Percentiles rank a stretch among this genome's conserved stretches.
These are phyloP conservation scores for Laterallus jamaicensis DNA, from an alignment of 2,113 vertebrate species.

Conservation along the genomic window DNA sequence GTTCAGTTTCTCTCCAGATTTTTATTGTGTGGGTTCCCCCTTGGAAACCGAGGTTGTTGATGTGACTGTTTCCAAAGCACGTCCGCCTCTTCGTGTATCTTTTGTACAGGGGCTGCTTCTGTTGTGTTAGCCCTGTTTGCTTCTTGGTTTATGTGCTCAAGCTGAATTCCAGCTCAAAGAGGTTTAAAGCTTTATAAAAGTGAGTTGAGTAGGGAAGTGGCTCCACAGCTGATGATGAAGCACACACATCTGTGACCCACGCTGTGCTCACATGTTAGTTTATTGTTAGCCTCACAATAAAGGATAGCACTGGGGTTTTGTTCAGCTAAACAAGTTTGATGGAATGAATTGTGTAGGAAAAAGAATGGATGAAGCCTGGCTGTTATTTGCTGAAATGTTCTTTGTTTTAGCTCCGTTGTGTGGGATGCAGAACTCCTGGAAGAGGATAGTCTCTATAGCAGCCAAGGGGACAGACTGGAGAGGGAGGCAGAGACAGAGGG, in stretches of 20 bases:
- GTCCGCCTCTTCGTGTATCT: background rate
- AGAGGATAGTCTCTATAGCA: background rate
- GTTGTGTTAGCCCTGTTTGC: constrained; percentile 30
- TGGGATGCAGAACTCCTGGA: constrained; percentile 25
- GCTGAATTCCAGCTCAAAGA: constrained; percentile 36
- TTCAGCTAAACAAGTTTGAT: constrained; percentile 36
- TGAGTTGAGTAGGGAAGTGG: background rate
- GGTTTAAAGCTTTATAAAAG: constrained; percentile 5
- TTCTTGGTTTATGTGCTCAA: constrained; percentile 34
- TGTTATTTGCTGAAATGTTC: constrained; percentile 46
- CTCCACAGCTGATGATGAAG: background rate
- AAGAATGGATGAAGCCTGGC: constrained; percentile 39
- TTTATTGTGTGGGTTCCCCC: background rate
- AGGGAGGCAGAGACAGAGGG: background rate
- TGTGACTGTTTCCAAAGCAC: constrained; percentile 34
- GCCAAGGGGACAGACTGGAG: background rate
- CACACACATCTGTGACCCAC: constrained; percentile 16
- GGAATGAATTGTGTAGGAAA: constrained; percentile 43
- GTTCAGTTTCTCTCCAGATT: background rate
- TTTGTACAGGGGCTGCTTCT: constrained; percentile 3
- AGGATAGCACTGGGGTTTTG: constrained; percentile 27
- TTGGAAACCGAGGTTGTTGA: constrained; percentile 17
- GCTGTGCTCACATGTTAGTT: constrained; percentile 42
- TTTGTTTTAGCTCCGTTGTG: constrained; percentile 36
- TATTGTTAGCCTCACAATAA: constrained; percentile 59